These are phyloP conservation scores for Cercopithecus neglectus DNA, from an alignment of 2,797 vertebrate genomes.

Conservation along the genomic window DNA sequence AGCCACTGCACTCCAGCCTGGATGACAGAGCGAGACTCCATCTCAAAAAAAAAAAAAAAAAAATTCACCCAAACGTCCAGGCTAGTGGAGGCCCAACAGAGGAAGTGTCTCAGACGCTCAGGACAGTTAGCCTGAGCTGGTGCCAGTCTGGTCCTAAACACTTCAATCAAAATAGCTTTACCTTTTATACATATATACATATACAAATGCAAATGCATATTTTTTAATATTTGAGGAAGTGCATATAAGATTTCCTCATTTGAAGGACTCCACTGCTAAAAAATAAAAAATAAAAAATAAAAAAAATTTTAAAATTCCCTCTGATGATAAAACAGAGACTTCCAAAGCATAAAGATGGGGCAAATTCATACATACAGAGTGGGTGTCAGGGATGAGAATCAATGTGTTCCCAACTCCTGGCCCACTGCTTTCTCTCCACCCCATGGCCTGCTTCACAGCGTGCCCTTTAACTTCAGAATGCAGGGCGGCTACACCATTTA, in stretches of 20 bases:
- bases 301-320: neutral
- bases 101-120: neutral
- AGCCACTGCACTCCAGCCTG: too few relatives aligned
- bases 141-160: neutral
- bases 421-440: neutral
- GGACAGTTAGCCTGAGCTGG: neutral
- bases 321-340: neutral
- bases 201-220: neutral
- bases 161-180: neutral
- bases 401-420: neutral
- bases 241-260: neutral
- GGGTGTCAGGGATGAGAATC: neutral
- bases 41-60: too few relatives aligned
- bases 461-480: neutral
- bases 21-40: fast-evolving
- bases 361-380: neutral
- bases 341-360: neutral
- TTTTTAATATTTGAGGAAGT: neutral
- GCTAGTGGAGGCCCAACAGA: neutral
- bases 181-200: neutral
- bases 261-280: neutral
- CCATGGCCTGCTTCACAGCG: neutral
- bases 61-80: neutral
- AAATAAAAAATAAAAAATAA: neutral
- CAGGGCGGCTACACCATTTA: neutral